A percentile compares a stretch with the other conserved stretches of the same genome.
Evolutionary conservation across 2,888 invertebrate species (phyloP).

Genomic region (Parasteatoda lunata): DNA sequence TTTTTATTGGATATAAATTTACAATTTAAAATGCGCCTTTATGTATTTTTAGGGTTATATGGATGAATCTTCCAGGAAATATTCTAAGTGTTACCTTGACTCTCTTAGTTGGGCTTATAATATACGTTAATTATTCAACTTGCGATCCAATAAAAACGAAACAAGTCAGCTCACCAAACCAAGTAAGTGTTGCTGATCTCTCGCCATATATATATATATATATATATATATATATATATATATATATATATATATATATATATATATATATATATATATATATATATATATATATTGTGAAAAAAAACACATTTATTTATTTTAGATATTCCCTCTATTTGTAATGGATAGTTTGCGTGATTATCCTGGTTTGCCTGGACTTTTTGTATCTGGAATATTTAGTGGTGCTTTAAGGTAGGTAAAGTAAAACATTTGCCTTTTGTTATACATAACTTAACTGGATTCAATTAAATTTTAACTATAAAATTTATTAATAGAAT

Average conservation of each 20-base stretch:
- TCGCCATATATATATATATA: slow-evolving; percentile 2
- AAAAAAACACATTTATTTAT: neutral
- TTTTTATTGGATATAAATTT: neutral
- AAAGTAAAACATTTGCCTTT: no score
- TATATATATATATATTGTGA: neutral
- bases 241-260: neutral
- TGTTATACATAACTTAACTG: no score
- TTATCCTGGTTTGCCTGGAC: slow-evolving; percentile 75
- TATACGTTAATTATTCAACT: slow-evolving; percentile 85
- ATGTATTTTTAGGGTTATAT: slow-evolving; percentile 80
- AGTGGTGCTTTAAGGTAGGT: slow-evolving; percentile 93
- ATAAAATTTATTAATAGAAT: no score
- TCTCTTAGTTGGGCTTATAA: slow-evolving; percentile 88
- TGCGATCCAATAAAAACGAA: slow-evolving; percentile 88
- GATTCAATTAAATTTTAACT: no score
- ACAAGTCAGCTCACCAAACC: slow-evolving; percentile 73
- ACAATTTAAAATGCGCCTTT: neutral
- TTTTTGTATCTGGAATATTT: slow-evolving; percentile 96
- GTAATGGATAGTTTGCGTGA: slow-evolving; percentile 87
- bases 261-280: neutral
- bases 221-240: neutral
- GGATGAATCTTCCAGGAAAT: slow-evolving; percentile 84
- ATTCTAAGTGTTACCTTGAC: slow-evolving; percentile 87
- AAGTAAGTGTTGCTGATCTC: no score
- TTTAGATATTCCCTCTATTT: slow-evolving; percentile 85